Evolutionary conservation across 2,888 invertebrate genomes (phyloP).

Genomic region (Lampropteryx suffumata): DNA sequence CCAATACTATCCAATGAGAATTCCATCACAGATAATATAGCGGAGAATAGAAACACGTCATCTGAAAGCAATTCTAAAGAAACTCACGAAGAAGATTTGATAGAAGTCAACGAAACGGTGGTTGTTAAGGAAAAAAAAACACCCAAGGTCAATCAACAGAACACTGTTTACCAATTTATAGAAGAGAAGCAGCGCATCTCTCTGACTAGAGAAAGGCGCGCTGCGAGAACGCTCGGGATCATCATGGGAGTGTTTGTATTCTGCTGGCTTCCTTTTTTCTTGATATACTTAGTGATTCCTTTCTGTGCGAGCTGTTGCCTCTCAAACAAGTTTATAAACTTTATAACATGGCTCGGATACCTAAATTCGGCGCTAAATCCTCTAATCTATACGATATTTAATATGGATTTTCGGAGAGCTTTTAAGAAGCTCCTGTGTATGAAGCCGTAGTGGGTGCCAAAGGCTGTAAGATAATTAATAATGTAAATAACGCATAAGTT

Average conservation of each 20-base stretch:
- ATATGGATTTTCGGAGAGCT: slow-evolving; percentile 95
- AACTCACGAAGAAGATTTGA: slow-evolving; percentile 65
- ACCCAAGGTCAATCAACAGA: slow-evolving; percentile 66
- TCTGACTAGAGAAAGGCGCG: slow-evolving; percentile 95
- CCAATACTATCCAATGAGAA: slow-evolving; percentile 75
- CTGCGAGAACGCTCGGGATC: slow-evolving; percentile 96
- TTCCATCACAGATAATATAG: slow-evolving; percentile 68
- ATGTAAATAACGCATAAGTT: slow-evolving; percentile 47
- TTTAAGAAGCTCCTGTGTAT: slow-evolving; percentile 88
- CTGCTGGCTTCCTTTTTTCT: slow-evolving; percentile 99
- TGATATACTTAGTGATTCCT: slow-evolving; percentile 96
- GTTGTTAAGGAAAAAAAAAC: slow-evolving; percentile 55
- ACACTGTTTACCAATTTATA: slow-evolving; percentile 92
- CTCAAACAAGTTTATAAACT: slow-evolving; percentile 90
- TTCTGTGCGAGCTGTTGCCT: slow-evolving; percentile 93
- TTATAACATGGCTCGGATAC: slow-evolving; percentile 97
- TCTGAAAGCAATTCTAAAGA: slow-evolving; percentile 78
- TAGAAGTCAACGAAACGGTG: slow-evolving; percentile 57
- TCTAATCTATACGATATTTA: slow-evolving; percentile 97
- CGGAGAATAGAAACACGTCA: slow-evolving; percentile 71
- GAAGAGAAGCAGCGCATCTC: slow-evolving; percentile 96
- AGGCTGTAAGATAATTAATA: slow-evolving; percentile 42
- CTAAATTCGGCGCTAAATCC: slow-evolving; percentile 96
- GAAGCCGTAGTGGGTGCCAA: slow-evolving; percentile 66
- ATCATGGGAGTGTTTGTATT: slow-evolving; percentile 99